Conservation (phyloP, 2,113 vertebrate species). For the Oxygymnocypris stewartii region DNA sequence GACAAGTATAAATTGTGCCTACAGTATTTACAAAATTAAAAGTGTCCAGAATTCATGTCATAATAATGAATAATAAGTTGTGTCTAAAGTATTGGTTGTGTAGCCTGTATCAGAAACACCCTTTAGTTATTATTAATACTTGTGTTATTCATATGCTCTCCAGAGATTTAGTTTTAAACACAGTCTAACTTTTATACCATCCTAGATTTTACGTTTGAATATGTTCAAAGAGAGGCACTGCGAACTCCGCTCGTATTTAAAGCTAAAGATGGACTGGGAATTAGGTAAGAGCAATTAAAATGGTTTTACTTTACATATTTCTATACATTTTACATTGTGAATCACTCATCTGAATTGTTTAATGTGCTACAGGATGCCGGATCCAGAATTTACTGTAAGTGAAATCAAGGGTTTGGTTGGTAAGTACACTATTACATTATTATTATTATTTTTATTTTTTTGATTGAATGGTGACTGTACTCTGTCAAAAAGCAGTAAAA, state of each 20-base stretch:
- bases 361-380: conserved; percentile 85
- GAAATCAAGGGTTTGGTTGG: conserved; percentile 96
- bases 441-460: background rate
- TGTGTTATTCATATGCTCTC: background rate
- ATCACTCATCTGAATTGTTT: background rate
- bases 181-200: background rate
- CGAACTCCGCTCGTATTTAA: conserved; percentile 89
- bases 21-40: background rate
- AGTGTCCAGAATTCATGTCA: background rate
- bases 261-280: conserved; percentile 91
- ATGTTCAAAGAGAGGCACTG: conserved; percentile 93
- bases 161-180: background rate
- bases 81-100: background rate
- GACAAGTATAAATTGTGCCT: background rate
- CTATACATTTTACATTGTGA: background rate
- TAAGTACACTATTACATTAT: conserved; percentile 73
- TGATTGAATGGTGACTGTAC: background rate
- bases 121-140: background rate
- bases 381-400: conserved; percentile 89
- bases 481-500: background rate
- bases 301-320: background rate
- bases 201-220: conserved; percentile 95
- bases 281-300: conserved; percentile 83
- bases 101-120: background rate
- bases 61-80: background rate